Percentiles rank a stretch among this genome's conserved stretches.
Conservation (phyloP, 1,140 invertebrate species). For the Drosophila pseudoobscura region DNA sequence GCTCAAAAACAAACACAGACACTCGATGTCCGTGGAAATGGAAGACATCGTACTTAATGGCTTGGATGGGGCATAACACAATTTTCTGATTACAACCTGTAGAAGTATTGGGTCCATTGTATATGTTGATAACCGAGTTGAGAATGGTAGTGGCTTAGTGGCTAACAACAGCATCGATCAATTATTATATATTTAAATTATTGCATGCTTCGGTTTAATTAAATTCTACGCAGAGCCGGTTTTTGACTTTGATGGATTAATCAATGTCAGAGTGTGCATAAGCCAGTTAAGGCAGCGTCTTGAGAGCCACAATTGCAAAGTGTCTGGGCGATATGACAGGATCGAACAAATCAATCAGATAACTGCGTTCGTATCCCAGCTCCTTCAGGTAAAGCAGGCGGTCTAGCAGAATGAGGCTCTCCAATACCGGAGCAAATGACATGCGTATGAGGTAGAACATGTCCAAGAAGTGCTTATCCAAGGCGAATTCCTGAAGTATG, state of each 20-base stretch:
- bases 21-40: neutral
- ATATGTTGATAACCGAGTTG: no score
- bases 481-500: slow-evolving; percentile 83
- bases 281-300: slow-evolving; percentile 13
- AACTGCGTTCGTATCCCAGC: slow-evolving; percentile 86
- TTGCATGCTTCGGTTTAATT: slow-evolving; percentile 12
- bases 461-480: slow-evolving; percentile 87
- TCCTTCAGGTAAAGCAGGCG: slow-evolving; percentile 91
- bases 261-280: neutral
- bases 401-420: slow-evolving; percentile 93
- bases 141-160: no score
- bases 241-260: neutral
- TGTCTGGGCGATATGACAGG: slow-evolving; percentile 90
- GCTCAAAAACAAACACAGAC: slow-evolving; percentile 8
- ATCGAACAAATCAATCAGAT: slow-evolving; percentile 90
- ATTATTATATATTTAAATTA: neutral
- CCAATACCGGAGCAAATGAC: slow-evolving; percentile 91
- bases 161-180: neutral
- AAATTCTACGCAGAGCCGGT: neutral
- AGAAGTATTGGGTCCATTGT: no score
- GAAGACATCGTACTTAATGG: no score
- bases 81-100: no score
- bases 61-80: no score
- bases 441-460: slow-evolving; percentile 92
- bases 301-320: slow-evolving; percentile 87